Percentiles rank a stretch among this genome's conserved stretches.
These are phyloP conservation scores for Ptychoptera contaminata DNA, from an alignment of 2,888 invertebrate genomes.

Conservation along the genomic window DNA sequence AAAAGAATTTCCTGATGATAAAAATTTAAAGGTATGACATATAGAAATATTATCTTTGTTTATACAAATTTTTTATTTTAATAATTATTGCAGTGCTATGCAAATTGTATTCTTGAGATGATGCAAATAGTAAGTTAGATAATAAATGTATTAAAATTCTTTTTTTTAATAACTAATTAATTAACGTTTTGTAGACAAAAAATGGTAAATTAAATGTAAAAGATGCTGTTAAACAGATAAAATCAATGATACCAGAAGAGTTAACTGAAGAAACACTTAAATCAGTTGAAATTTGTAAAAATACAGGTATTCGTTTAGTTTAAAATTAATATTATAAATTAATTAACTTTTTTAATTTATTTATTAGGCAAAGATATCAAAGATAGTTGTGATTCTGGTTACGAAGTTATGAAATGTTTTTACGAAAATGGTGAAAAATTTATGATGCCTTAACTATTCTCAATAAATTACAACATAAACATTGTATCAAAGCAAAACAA, in stretches of 20 bases:
- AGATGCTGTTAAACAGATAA: slow-evolving; percentile 25
- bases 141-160: background rate
- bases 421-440: background rate
- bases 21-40: slow-evolving; percentile 12
- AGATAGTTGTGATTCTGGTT: background rate
- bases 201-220: slow-evolving; percentile 27
- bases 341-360: too few species aligned
- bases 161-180: background rate
- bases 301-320: too few species aligned
- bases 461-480: background rate
- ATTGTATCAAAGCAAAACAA: too few species aligned
- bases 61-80: too few species aligned
- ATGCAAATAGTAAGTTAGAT: slow-evolving; percentile 36
- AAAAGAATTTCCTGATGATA: slow-evolving; percentile 22
- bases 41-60: too few species aligned
- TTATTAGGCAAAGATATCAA: background rate
- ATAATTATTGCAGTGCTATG: slow-evolving; percentile 31
- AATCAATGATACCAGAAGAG: slow-evolving; percentile 23
- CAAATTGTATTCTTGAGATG: slow-evolving; percentile 34
- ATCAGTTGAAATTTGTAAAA: slow-evolving; percentile 21
- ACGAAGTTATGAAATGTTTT: background rate
- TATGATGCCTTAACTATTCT: background rate
- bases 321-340: slow-evolving; percentile 8
- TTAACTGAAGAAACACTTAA: slow-evolving; percentile 20
- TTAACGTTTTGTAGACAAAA: slow-evolving; percentile 19